Evolutionary conservation across 2,113 vertebrate genomes (phyloP), one percentile per base, ranked within the genome.

Genomic region (Laticauda colubrina): DNA sequence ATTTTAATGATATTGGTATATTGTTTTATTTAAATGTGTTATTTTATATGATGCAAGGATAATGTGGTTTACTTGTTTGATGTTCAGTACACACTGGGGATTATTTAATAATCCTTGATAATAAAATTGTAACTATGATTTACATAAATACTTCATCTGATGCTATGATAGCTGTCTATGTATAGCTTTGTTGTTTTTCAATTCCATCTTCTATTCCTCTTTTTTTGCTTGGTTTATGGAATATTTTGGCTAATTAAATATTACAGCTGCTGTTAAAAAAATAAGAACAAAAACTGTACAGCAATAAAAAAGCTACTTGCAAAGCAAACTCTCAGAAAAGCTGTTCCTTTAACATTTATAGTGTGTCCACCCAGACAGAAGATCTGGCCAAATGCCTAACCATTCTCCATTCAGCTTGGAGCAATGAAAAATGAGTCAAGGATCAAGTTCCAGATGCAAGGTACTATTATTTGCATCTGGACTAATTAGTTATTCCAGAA

Each of bases 311-410:
- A 89, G 34, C 6, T 95, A 53, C 89, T 87, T 88, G 53, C 21
- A 55, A 90, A 91, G 45, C 34, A 91, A 75, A 89, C 10, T 54
- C 48, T 18, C 64, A 87, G 94, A 88, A 93, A 90, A 24, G 5
- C 95, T 97, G 95, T 92, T 91, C 92, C 96, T 98, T 98, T 97
- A 98, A 98, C 54, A 85, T 91, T 91, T 55, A 57, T 59, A 86
- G 39, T 91, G 6, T 85, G 96, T 94, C 96, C 69, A 69, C 93
- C 93, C 96, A 95, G 93, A 92, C 89, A 91, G 94, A 93, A 81
- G 93, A 91, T 92, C 94, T 97, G 97, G 97, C 97, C 61, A 90
- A 94, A 85, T 96, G 97, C 96, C 97, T 93, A 15, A 48, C 86
- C 81, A 85, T 93, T 96, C 95, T 96, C 45, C 34, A 92, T 96